phyloP scores from a whole-genome alignment of 2,797 vertebrate genomes.

The Australoheros facetus region DNA sequence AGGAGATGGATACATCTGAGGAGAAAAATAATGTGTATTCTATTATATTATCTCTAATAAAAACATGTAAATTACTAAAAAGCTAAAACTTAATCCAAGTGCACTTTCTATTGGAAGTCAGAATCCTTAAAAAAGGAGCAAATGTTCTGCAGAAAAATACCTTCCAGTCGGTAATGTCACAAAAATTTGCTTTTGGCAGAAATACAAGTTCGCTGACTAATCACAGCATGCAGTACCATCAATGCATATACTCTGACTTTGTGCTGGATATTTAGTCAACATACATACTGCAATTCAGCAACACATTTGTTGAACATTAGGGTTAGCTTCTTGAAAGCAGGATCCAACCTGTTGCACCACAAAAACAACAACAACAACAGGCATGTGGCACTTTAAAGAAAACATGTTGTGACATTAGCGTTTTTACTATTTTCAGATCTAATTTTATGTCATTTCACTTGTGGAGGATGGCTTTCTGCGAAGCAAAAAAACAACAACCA shows the following conservation, averaged over 20 bases:
- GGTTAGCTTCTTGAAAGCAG: slow-evolving; percentile 35
- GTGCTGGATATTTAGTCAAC: slow-evolving; percentile 22
- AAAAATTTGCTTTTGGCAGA: slow-evolving; percentile 27
- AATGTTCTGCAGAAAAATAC: slow-evolving; percentile 25
- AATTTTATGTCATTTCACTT: slow-evolving; percentile 14
- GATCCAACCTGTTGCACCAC: slow-evolving; percentile 57
- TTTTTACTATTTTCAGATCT: neutral
- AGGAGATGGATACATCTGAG: neutral
- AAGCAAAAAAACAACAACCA: slow-evolving; percentile 14
- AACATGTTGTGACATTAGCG: neutral
- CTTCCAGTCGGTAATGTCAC: slow-evolving; percentile 12
- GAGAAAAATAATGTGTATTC: neutral
- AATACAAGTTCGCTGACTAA: slow-evolving; percentile 12
- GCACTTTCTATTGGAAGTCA: slow-evolving; percentile 5
- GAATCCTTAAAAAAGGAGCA: slow-evolving; percentile 35
- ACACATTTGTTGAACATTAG: slow-evolving; percentile 21
- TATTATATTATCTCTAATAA: neutral
- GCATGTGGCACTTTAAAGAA: neutral
- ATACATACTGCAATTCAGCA: slow-evolving; percentile 29
- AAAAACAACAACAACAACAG: slow-evolving; percentile 27
- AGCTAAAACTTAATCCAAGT: slow-evolving; percentile 11
- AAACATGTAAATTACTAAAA: neutral
- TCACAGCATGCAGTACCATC: neutral
- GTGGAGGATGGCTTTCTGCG: neutral
- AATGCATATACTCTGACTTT: slow-evolving; percentile 13